Percentiles rank a stretch among this genome's conserved stretches.
Conservation (phyloP, 2,888 invertebrate species). For the Lithophane semibrunnea region DNA sequence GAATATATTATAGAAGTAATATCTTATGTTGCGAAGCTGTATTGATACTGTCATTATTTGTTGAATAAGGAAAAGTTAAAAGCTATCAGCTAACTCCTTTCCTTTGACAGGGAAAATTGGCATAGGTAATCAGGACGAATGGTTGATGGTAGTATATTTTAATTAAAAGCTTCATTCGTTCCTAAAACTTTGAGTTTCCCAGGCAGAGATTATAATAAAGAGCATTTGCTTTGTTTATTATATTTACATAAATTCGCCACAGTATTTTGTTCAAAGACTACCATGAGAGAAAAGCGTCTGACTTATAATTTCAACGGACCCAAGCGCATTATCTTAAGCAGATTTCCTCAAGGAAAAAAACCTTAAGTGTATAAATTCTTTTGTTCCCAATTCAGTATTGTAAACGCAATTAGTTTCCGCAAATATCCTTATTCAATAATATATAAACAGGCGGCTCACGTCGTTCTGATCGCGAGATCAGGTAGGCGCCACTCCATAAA, state of each 20-base stretch:
- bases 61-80: background rate
- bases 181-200: background rate
- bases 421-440: conserved; percentile 68
- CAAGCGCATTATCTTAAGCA: background rate
- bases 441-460: conserved; percentile 72
- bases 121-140: background rate
- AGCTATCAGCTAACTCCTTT: too few relatives aligned
- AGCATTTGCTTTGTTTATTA: background rate
- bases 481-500: conserved; percentile 81
- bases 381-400: conserved; percentile 65
- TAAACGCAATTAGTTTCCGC: conserved; percentile 65
- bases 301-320: background rate
- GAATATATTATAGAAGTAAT: conserved; percentile 36
- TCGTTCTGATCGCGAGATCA: conserved; percentile 72
- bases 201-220: too few relatives aligned
- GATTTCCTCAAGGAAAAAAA: conserved; percentile 11
- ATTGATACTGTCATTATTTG: background rate
- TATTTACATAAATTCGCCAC: background rate
- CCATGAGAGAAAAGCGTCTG: background rate
- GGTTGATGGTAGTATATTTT: background rate
- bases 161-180: background rate
- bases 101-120: background rate
- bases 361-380: conserved; percentile 31
- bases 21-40: conserved; percentile 6
- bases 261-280: background rate